Percentiles rank a stretch among this genome's conserved stretches.
Conservation (phyloP, 2,797 vertebrate species). For the Macropus fuliginosus region DNA sequence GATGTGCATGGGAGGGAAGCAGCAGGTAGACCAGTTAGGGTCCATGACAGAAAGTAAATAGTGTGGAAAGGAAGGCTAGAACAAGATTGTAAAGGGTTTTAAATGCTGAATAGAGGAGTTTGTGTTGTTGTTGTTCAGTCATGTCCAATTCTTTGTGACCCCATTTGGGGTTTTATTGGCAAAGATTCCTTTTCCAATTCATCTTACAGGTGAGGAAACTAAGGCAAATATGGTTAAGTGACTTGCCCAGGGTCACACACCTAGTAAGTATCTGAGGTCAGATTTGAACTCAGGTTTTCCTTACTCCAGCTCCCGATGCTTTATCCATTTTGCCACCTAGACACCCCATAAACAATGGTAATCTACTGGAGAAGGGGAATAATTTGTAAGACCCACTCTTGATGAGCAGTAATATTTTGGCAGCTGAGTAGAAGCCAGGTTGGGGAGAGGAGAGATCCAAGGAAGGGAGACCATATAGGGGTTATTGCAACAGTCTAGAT, state of each 20-base stretch:
- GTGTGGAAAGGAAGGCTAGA: neutral
- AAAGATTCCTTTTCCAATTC: no score
- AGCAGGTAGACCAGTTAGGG: no score
- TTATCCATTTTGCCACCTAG: no score
- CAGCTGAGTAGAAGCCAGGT: no score
- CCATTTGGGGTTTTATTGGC: no score
- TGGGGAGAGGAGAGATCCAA: neutral
- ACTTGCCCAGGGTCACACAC: neutral
- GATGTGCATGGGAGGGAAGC: no score
- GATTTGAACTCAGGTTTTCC: neutral
- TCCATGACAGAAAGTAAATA: neutral
- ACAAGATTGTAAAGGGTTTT: neutral
- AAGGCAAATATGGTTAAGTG: neutral
- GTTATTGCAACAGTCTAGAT: neutral
- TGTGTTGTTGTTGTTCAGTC: neutral
- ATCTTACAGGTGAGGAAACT: constrained; percentile 1
- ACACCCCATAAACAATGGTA: neutral
- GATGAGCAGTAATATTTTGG: no score
- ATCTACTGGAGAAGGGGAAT: neutral
- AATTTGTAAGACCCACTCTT: neutral
- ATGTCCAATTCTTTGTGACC: no score
- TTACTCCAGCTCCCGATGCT: no score
- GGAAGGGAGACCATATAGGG: neutral
- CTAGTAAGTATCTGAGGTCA: neutral
- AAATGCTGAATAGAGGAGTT: neutral